Conservation (phyloP, 2,797 vertebrate genomes). For the Antennarius maculatus region DNA sequence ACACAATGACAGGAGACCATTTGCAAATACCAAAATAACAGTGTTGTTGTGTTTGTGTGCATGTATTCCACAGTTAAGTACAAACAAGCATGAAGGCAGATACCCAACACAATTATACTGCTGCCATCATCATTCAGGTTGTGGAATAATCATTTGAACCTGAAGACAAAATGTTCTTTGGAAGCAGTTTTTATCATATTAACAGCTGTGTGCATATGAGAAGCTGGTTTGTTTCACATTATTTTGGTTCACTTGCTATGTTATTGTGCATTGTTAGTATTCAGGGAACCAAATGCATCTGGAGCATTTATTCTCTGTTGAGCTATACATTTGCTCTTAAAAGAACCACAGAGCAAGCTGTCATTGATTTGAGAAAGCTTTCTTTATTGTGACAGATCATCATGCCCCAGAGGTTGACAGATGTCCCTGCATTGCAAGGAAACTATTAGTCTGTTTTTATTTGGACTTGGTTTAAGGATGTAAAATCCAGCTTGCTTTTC, state of each 20-base stretch:
- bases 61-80: conserved; percentile 18
- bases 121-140: conserved; percentile 70
- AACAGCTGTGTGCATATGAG: conserved; percentile 43
- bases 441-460: conserved; percentile 70
- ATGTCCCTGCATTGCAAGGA: conserved; percentile 65
- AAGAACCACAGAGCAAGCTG: conserved; percentile 62
- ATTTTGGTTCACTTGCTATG: conserved; percentile 38
- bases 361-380: conserved; percentile 70
- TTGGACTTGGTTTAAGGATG: conserved; percentile 70
- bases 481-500: conserved; percentile 55
- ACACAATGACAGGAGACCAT: background rate
- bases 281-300: conserved; percentile 59
- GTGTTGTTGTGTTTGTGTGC: background rate
- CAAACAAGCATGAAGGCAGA: conserved; percentile 30
- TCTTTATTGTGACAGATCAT: conserved; percentile 79
- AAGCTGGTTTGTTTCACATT: conserved; percentile 57
- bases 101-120: conserved; percentile 42
- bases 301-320: conserved; percentile 67
- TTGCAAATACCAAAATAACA: conserved; percentile 1
- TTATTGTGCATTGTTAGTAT: conserved; percentile 51
- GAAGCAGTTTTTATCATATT: conserved; percentile 49
- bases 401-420: conserved; percentile 78
- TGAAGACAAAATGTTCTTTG: conserved; percentile 61
- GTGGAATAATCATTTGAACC: conserved; percentile 66
- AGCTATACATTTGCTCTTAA: conserved; percentile 50